Base-by-base conservation (phyloP, 2,888 invertebrate genomes). In the Nomada lathburiana region DNA sequence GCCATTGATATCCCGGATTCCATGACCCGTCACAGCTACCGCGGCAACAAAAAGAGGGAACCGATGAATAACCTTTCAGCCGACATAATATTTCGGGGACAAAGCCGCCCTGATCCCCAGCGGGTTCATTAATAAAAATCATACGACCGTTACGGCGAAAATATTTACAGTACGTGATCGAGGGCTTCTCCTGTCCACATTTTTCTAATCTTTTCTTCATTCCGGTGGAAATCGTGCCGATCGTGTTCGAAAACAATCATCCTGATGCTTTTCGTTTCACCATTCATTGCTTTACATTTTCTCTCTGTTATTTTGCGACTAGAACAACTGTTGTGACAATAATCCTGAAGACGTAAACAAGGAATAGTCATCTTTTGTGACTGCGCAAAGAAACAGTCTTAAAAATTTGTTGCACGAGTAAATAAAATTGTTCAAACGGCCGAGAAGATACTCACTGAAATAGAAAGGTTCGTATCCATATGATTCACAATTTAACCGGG, bases 41-140 rank as follows among this genome's bases (percentile, higher is more conserved):
- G 81, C 73, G 76, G 65, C 70, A 57, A 74, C 47, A 76, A 64
- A 44, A 86, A 79, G 63, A 73, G 70, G 55, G 55, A 42, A 62
- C 72, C 80, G 74, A 76, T 70, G 83, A 80, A 83, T 83, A 64
- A 76, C 67, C 50, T 60, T 65, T 64, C 69, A 64, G 74, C 80
- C 62, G 62, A 67, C 71, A 77, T 80, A 84, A 78, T 84, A 81
- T 76, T 82, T 76, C 44, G 76, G 76, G 80, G 80, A 72, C 77
- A 78, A 80, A 80, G 60, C 72, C 57, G 57, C 20, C 65, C 57
- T 10, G 60, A 53, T 52, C 42, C 36, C 53, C 47, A 20, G 9
- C 11, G n/a, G 26, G 57, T 74, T 83, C 92, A 91, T 92, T 90
- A 92, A 92, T 92, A 92, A 92, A 92, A 90, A 91, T 92, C 90